These are phyloP conservation scores for Physeter macrocephalus DNA, from an alignment of 2,113 vertebrate species.

Conservation along the genomic window DNA sequence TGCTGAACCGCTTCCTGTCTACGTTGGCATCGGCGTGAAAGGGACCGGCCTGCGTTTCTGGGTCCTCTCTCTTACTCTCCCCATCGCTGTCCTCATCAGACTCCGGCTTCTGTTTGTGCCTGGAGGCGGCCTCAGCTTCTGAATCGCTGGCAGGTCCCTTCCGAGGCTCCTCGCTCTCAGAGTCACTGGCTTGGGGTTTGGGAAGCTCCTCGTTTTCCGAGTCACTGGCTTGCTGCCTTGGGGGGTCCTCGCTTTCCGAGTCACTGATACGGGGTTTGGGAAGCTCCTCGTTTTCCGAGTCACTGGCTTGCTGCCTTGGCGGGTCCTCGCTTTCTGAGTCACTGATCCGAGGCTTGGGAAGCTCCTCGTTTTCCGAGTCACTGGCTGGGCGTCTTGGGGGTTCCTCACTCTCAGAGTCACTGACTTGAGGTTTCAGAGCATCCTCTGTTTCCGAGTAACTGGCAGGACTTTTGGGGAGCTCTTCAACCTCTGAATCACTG, in stretches of 20 bases:
- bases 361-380: constrained; percentile 72
- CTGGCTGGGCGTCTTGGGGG: constrained; percentile 42
- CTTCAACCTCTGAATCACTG: constrained; percentile 76
- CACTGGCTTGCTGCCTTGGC: constrained; percentile 62
- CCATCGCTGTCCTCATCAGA: constrained; percentile 83
- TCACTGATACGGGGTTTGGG: constrained; percentile 60
- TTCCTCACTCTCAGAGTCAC: constrained; percentile 76
- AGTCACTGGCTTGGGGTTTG: constrained; percentile 74
- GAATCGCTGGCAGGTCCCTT: constrained; percentile 80
- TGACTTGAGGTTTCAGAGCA: constrained; percentile 34
- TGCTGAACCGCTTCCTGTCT: constrained; percentile 70
- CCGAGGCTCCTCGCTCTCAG: constrained; percentile 70
- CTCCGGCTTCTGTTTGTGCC: constrained; percentile 77
- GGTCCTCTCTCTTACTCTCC: constrained; percentile 74
- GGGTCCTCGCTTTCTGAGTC: constrained; percentile 69
- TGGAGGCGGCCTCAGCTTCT: constrained; percentile 73
- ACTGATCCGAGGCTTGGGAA: constrained; percentile 1
- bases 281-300: constrained; percentile 69
- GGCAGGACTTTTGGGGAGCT: constrained; percentile 45
- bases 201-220: constrained; percentile 76
- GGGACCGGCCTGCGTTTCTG: constrained; percentile 69
- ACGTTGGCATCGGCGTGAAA: constrained; percentile 66
- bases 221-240: constrained; percentile 71
- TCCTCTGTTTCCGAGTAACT: constrained; percentile 77
- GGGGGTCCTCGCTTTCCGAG: constrained; percentile 68